Base-by-base conservation (phyloP, 2,113 vertebrate species). In the Oncorhynchus keta region DNA sequence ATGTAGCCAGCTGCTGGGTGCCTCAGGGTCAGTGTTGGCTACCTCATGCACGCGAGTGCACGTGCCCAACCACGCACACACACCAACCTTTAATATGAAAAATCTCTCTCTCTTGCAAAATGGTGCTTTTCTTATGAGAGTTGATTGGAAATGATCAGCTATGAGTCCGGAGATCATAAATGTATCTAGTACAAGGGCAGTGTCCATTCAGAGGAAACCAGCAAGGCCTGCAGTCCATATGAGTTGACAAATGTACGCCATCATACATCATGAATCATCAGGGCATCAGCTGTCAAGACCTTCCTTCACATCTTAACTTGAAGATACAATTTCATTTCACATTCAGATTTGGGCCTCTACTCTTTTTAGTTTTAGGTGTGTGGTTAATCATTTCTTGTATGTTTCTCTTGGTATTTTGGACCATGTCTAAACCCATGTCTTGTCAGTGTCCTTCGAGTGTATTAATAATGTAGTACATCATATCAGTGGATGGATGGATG, bases 1-100 rank as follows among this genome's bases (percentile, higher is more conserved):
- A 86, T 82, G 84, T 68, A 28, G n/a, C 72, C 84, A 86, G 84
- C 79, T 84, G 84, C 83, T 79, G 70, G 49, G 48, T 49, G 59
- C 22, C 69, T 68, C 39, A 65, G 70, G 66, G 22, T 16, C 55
- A 51, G 0, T 68, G 26, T 72, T 39, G 39, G 39, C 7, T 39
- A 39, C 71, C 64, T 67, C 20, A 24, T 22, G n/a, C 3, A 62
- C 20, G 1, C 20, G 3, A 11, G 6, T 22, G 16, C 4, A 30
- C 49, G 1, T 18, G 51, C 51, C 51, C 51, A 11, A 45, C 39
- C 39, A 45, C 8, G 9, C 39, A 11, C 9, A 45, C 39, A 18
- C 14, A 72, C 59, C 59, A 62, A n/a, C 18, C n/a, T 9, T 62
- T 62, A 16, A 22, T 20, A 57, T 11, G 39, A 45, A 45, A 45